Evolutionary conservation across 1,140 invertebrate species (phyloP).

Genomic region (Calephelis virginiensis): DNA sequence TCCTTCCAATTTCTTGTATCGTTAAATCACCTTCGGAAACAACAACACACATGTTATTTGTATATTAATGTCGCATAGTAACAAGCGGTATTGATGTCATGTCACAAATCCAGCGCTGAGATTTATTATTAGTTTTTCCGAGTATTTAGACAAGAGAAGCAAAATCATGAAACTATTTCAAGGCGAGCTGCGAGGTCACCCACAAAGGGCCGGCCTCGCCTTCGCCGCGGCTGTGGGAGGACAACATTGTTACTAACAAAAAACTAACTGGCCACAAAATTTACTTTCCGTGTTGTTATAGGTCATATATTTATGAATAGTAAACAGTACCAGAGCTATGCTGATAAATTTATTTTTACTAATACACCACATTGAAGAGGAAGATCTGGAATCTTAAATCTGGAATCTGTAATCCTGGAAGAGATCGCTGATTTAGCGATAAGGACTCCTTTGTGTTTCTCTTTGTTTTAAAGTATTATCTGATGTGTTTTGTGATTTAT

Average conservation of each 20-base stretch:
- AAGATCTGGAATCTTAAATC: background rate
- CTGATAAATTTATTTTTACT: no score
- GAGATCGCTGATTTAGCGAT: no score
- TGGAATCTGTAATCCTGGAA: no score
- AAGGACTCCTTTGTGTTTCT: no score
- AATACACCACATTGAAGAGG: background rate
- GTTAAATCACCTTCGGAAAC: no score
- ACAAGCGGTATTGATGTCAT: background rate
- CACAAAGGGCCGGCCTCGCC: conserved; percentile 71
- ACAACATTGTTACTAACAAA: conserved; percentile 41
- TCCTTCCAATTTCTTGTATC: no score
- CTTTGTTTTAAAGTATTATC: no score
- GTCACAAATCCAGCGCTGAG: background rate
- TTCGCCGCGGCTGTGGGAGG: conserved; percentile 56
- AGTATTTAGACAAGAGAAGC: conserved; percentile 58
- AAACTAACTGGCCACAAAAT: conserved; percentile 23
- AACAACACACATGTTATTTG: background rate
- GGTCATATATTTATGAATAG: background rate
- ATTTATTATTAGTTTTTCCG: conserved; percentile 39
- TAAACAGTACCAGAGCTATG: no score
- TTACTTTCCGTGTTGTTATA: conserved; percentile 15
- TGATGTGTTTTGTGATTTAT: no score
- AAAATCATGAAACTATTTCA: conserved; percentile 74
- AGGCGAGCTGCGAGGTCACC: conserved; percentile 70
- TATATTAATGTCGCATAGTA: background rate